Conservation (phyloP, 2,113 vertebrate species). For the Neoarius graeffei region DNA sequence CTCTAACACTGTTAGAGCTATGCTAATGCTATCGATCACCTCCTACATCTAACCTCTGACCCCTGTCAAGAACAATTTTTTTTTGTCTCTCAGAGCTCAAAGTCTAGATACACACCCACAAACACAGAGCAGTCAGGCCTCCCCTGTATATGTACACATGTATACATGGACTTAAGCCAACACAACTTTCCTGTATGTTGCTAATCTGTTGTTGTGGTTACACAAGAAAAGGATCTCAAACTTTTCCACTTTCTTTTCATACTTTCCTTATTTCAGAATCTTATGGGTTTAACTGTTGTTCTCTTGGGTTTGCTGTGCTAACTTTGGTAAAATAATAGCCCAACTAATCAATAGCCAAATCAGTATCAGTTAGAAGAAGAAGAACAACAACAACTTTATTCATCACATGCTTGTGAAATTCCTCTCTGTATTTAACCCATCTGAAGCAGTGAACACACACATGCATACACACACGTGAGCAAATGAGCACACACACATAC, state of each 20-base stretch:
- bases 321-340: neutral
- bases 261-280: neutral
- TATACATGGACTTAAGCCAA: neutral
- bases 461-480: too few relatives aligned
- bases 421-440: too few relatives aligned
- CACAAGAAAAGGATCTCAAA: neutral
- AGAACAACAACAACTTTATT: too few relatives aligned
- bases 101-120: constrained; percentile 16
- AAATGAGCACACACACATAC: too few relatives aligned
- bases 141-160: neutral
- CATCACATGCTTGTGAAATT: too few relatives aligned
- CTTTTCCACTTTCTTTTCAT: neutral
- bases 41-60: constrained; percentile 33
- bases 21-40: constrained; percentile 45
- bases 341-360: neutral
- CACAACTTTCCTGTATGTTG: neutral
- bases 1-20: constrained; percentile 14
- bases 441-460: too few relatives aligned
- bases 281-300: neutral
- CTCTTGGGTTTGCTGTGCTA: neutral
- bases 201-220: neutral
- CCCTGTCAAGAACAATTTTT: constrained; percentile 15
- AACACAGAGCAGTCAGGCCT: neutral
- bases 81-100: neutral
- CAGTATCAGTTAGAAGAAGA: neutral